Percentiles rank a stretch among this genome's conserved stretches.
Conservation (phyloP, 2,113 vertebrate species). For the Neofelis nebulosa region DNA sequence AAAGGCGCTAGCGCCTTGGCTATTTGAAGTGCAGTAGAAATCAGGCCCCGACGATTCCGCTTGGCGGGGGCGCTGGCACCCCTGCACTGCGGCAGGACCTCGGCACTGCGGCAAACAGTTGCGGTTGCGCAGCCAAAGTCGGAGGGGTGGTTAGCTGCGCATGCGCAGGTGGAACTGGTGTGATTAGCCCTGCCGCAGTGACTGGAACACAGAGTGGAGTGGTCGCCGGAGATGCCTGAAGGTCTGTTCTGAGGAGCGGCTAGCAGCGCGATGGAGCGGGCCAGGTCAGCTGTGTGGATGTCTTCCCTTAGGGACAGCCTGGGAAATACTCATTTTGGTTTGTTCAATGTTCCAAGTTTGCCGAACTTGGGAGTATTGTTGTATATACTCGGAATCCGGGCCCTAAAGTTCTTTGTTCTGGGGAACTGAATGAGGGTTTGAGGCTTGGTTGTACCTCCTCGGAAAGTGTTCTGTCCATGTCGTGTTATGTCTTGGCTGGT, state of each 20-base stretch:
- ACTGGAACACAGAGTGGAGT: rapidly evolving
- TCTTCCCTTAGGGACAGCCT: background rate
- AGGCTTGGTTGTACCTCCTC: rapidly evolving
- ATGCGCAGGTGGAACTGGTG: background rate
- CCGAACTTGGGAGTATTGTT: too few species aligned
- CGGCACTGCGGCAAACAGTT: slow-evolving; percentile 21
- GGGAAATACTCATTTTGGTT: background rate
- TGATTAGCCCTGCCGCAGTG: background rate
- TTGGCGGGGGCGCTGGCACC: rapidly evolving
- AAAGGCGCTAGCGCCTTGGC: rapidly evolving
- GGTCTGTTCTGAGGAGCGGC: background rate
- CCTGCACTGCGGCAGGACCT: background rate
- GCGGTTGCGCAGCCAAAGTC: background rate
- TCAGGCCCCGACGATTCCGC: rapidly evolving
- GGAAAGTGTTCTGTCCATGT: rapidly evolving
- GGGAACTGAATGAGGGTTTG: background rate
- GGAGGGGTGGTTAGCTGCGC: background rate
- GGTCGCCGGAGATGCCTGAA: slow-evolving; percentile 31
- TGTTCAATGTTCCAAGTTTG: too few species aligned
- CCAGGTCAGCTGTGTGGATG: slow-evolving; percentile 39
- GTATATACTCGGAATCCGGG: rapidly evolving
- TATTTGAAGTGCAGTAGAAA: rapidly evolving
- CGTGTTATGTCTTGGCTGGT: rapidly evolving
- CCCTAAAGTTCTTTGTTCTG: background rate
- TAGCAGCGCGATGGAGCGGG: slow-evolving; percentile 69